Evolutionary conservation across 2,113 vertebrate species (phyloP).

Genomic region (Hemiprocne comata): DNA sequence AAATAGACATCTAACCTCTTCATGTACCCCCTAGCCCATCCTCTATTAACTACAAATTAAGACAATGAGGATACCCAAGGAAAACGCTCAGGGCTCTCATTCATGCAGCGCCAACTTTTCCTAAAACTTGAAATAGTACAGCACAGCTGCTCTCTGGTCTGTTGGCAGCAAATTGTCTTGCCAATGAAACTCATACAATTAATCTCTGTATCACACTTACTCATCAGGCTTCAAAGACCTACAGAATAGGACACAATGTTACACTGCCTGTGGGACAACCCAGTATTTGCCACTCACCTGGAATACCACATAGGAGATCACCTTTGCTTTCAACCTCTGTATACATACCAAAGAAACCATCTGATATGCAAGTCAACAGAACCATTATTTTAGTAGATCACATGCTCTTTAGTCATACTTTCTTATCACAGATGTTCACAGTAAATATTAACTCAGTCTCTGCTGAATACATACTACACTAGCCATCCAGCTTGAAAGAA

Average conservation of each 20-base stretch:
- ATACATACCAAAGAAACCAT: neutral
- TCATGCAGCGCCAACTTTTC: accelerated
- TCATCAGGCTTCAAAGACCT: neutral
- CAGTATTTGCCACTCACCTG: neutral
- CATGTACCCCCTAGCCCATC: neutral
- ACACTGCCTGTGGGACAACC: neutral
- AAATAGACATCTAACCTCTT: neutral
- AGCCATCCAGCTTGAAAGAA: neutral
- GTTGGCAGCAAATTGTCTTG: neutral
- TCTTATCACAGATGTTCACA: neutral
- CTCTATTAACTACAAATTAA: neutral
- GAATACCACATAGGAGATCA: neutral
- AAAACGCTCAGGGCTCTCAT: neutral
- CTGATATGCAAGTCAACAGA: neutral
- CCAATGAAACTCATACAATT: neutral
- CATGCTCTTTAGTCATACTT: neutral
- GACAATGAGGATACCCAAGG: neutral
- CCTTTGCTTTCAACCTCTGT: neutral
- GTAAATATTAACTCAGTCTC: neutral
- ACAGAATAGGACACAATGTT: neutral
- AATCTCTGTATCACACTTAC: neutral
- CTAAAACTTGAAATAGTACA: neutral
- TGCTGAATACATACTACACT: neutral
- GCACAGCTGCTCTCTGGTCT: neutral
- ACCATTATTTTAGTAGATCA: neutral